Conservation (phyloP, 2,113 vertebrate genomes). For the Ovis aries region ARS-UI_Ramb_v3.0 NC_056079.1:358501-359000, state of each 20-base stretch:
- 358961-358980: background rate
- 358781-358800: background rate
- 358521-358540: no score
- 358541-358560: no score
- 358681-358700: background rate
- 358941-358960: background rate
- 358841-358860: background rate
- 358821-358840: conserved; percentile 1
- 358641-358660: background rate
- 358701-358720: background rate
- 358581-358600: no score
- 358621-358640: no score
- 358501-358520: no score
- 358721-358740: background rate
- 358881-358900: background rate
- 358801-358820: background rate
- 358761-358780: background rate
- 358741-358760: background rate
- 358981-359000: background rate
- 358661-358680: background rate
- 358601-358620: no score
- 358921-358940: background rate
- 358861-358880: background rate
- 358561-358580: no score
- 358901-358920: no score